These are phyloP conservation scores for Ephestia elutella DNA, from an alignment of 1,140 invertebrate species.

Conservation along the genomic window DNA sequence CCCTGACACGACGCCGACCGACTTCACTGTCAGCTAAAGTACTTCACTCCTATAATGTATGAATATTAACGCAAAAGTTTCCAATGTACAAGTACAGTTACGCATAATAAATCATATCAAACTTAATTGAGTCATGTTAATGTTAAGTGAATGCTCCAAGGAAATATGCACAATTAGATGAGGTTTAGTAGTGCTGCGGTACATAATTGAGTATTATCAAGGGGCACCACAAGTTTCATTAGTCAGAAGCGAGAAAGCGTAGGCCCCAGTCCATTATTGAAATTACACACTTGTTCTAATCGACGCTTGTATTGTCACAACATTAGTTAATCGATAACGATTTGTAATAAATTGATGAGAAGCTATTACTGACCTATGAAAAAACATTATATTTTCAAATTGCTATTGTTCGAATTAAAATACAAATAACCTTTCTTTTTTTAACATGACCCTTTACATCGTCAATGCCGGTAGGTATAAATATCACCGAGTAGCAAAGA, in stretches of 20 bases:
- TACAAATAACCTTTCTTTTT: conserved; percentile 38
- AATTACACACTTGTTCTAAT: conserved; percentile 10
- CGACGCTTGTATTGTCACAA: too few species aligned
- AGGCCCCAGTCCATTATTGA: conserved; percentile 13
- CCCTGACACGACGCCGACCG: conserved; percentile 42
- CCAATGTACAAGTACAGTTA: conserved; percentile 36
- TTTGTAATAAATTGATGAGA: too few species aligned
- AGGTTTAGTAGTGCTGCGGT: neutral
- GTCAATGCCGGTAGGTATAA: conserved; percentile 41
- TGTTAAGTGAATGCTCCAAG: neutral
- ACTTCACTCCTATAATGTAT: conserved; percentile 52
- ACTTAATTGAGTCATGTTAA: conserved; percentile 16
- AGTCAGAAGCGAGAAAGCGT: conserved; percentile 6
- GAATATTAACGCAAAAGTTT: conserved; percentile 49
- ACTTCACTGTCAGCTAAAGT: conserved; percentile 59
- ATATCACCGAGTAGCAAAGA: conserved; percentile 34
- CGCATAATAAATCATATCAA: conserved; percentile 26
- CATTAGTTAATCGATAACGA: too few species aligned
- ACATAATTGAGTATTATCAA: conserved; percentile 7
- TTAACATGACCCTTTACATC: conserved; percentile 26
- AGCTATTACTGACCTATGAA: too few species aligned
- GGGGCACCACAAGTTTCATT: neutral
- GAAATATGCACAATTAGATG: neutral
- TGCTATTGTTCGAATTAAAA: conserved; percentile 13
- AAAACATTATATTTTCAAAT: too few species aligned